Conservation (phyloP, 2,797 vertebrate species). For the Melanotaenia trifasciata region DNA sequence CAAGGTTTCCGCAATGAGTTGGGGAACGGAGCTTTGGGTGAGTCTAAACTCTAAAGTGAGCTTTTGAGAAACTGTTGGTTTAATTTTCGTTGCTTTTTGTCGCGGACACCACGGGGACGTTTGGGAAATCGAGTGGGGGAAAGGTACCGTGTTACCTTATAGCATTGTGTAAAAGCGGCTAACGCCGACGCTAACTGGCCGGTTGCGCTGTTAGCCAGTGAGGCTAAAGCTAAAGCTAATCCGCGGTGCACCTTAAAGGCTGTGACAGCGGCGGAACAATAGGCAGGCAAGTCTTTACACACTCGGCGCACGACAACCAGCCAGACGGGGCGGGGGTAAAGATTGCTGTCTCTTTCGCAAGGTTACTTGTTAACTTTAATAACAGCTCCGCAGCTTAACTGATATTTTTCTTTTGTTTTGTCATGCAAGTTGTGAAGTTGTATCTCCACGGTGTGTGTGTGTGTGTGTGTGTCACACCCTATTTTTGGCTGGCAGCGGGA, state of each 20-base stretch:
- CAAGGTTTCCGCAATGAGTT: constrained; percentile 83
- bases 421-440: constrained; percentile 47
- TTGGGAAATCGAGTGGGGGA: constrained; percentile 27
- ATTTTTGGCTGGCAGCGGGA: constrained; percentile 49
- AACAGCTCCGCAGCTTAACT: neutral
- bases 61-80: neutral
- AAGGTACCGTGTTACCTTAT: constrained; percentile 74
- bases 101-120: constrained; percentile 25
- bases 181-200: constrained; percentile 38
- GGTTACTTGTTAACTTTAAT: neutral
- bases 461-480: constrained; percentile 76
- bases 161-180: constrained; percentile 64
- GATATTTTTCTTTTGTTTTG: neutral
- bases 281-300: constrained; percentile 45
- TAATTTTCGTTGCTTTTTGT: constrained; percentile 10
- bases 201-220: constrained; percentile 15
- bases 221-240: constrained; percentile 66
- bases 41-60: constrained; percentile 48
- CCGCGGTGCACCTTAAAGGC: constrained; percentile 66
- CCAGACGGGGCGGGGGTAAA: constrained; percentile 3
- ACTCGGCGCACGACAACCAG: constrained; percentile 4
- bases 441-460: constrained; percentile 4
- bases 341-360: neutral
- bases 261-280: constrained; percentile 79
- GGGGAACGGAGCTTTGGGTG: constrained; percentile 91